These are phyloP conservation scores for Ranitomeya imitator DNA, from an alignment of 2,113 vertebrate species.

Conservation along the genomic window DNA sequence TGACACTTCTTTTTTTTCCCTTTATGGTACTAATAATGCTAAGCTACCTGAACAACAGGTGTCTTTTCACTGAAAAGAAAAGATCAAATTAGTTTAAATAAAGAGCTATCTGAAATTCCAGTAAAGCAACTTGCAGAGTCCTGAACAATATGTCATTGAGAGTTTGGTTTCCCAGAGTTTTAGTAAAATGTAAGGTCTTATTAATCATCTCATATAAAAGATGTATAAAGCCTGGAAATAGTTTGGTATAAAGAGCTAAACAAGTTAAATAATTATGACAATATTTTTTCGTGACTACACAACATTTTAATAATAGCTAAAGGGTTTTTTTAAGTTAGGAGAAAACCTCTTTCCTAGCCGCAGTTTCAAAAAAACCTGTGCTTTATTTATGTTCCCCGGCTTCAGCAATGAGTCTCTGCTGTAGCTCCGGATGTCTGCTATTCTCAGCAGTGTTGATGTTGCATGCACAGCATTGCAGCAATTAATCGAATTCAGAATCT, in stretches of 20 bases:
- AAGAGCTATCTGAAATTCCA: slow-evolving; percentile 48
- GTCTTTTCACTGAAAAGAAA: slow-evolving; percentile 26
- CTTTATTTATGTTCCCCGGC: no score
- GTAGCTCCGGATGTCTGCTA: no score
- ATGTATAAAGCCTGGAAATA: background rate
- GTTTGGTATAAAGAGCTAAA: slow-evolving; percentile 3
- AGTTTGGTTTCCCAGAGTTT: slow-evolving; percentile 1
- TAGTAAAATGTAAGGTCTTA: slow-evolving; percentile 31
- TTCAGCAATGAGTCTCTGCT: no score
- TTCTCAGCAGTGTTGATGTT: no score
- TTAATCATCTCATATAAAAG: slow-evolving; percentile 8
- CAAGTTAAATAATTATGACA: background rate
- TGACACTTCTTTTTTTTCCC: slow-evolving; percentile 32
- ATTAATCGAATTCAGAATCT: no score
- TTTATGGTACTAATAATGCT: slow-evolving; percentile 17
- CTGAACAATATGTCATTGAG: slow-evolving; percentile 23
- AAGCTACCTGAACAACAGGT: slow-evolving; percentile 25
- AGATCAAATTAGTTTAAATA: slow-evolving; percentile 47
- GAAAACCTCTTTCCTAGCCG: no score
- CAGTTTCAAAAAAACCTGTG: no score
- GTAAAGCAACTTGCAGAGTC: slow-evolving; percentile 31
- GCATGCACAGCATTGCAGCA: no score
- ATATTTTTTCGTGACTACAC: background rate
- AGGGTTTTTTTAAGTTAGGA: no score
- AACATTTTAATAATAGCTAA: background rate